These are phyloP conservation scores for Balaenoptera acutorostrata DNA, from an alignment of 2,113 vertebrate species.

Conservation along the genomic window DNA sequence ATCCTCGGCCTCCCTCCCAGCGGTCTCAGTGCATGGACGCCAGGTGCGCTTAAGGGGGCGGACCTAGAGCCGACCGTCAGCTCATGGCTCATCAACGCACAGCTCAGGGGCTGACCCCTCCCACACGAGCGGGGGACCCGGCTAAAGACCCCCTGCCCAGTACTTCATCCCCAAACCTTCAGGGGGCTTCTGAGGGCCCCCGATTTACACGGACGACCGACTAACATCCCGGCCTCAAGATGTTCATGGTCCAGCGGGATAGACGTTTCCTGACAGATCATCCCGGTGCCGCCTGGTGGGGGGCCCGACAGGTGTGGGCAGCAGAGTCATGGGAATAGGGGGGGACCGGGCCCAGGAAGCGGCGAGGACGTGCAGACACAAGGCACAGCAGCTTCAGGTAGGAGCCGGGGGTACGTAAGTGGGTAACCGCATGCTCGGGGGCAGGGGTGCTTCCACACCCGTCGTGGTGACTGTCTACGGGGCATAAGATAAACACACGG, in stretches of 20 bases:
- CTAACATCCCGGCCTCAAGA: neutral
- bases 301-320: too few relatives aligned
- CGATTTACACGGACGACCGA: rapidly evolving
- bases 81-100: neutral
- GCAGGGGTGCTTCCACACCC: neutral
- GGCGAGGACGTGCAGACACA: neutral
- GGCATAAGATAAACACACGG: too few relatives aligned
- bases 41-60: rapidly evolving
- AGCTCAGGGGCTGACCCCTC: neutral
- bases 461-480: neutral
- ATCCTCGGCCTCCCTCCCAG: neutral
- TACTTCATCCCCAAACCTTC: neutral
- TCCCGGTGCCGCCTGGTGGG: too few relatives aligned
- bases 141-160: neutral
- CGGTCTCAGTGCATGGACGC: neutral
- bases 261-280: neutral
- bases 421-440: rapidly evolving
- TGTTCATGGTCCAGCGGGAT: neutral
- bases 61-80: neutral
- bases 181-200: too few relatives aligned
- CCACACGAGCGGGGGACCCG: neutral
- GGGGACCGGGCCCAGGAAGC: neutral
- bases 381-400: neutral
- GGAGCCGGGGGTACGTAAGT: rapidly evolving
- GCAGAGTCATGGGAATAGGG: neutral